phyloP scores from a whole-genome alignment of 2,888 invertebrate genomes.

The Molanna angustata region DNA sequence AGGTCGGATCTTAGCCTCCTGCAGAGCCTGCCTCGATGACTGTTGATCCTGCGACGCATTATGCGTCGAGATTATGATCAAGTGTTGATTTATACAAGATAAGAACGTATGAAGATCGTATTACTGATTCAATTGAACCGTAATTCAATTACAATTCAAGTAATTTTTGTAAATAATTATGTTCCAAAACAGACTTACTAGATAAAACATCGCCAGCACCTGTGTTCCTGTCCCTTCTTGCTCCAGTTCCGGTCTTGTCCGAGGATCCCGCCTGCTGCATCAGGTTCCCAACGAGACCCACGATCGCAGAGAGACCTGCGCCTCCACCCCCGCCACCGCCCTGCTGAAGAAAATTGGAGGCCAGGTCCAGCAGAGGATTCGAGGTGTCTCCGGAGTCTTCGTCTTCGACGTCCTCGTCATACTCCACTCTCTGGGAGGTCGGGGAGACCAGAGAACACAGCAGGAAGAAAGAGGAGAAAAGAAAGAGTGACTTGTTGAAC shows the following conservation, averaged over 20 bases:
- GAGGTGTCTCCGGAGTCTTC: slow-evolving; percentile 54
- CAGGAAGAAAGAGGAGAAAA: not conserved
- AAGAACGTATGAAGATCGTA: no score
- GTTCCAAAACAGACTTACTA: slow-evolving; percentile 41
- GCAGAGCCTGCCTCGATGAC: no score
- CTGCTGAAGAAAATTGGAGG: slow-evolving; percentile 65
- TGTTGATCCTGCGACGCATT: no score
- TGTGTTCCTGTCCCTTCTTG: no score
- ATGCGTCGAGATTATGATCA: no score
- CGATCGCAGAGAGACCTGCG: slow-evolving; percentile 57
- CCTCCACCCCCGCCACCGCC: slow-evolving; percentile 42
- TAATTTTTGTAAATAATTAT: no score
- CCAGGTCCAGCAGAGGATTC: slow-evolving; percentile 66
- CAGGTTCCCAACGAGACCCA: slow-evolving; percentile 63
- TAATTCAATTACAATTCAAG: no score
- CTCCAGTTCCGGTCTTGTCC: slow-evolving; percentile 56
- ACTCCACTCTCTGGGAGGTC: slow-evolving; percentile 25
- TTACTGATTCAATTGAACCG: no score
- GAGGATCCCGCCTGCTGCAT: slow-evolving; percentile 68
- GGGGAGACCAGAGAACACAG: slow-evolving; percentile 15
- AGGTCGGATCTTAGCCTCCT: no score
- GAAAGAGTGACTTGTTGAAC: not conserved
- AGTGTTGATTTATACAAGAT: no score
- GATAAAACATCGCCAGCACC: slow-evolving; percentile 51
- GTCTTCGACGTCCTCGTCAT: slow-evolving; percentile 42